Percentiles rank a stretch among this genome's conserved stretches.
phyloP scores from a whole-genome alignment of 2,113 vertebrate genomes.

The Gambusia holbrooki region DNA sequence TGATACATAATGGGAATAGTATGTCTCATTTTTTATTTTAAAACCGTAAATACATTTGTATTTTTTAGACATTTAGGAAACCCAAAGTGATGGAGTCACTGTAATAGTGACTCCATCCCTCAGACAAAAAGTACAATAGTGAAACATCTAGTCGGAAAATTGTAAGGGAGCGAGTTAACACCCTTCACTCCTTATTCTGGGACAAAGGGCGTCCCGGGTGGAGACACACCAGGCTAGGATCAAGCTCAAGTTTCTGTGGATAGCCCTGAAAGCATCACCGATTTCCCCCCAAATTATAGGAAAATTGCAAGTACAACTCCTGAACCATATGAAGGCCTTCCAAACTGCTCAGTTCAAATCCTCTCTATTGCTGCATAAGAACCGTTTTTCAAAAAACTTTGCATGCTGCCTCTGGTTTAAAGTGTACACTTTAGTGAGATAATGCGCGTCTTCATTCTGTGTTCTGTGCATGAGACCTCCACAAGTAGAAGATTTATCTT shows the following conservation, averaged over 20 bases:
- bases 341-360: neutral
- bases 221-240: neutral
- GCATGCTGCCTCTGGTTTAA: neutral
- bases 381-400: conserved; percentile 1
- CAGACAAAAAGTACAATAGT: no score
- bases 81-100: no score
- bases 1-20: no score
- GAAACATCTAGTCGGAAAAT: no score
- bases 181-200: no score
- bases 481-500: conserved; percentile 52
- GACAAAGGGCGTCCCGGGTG: neutral
- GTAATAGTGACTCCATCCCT: no score
- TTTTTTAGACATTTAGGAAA: no score
- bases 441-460: conserved; percentile 16
- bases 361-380: neutral
- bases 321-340: neutral
- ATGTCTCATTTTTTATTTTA: no score
- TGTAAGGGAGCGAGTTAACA: no score
- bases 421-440: neutral
- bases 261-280: neutral
- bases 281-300: neutral
- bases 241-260: neutral
- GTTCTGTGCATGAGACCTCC: conserved; percentile 43
- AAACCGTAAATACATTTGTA: no score
- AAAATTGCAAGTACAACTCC: neutral